phyloP scores from a whole-genome alignment of 2,113 vertebrate species.

The Crotophaga sulcirostris region DNA sequence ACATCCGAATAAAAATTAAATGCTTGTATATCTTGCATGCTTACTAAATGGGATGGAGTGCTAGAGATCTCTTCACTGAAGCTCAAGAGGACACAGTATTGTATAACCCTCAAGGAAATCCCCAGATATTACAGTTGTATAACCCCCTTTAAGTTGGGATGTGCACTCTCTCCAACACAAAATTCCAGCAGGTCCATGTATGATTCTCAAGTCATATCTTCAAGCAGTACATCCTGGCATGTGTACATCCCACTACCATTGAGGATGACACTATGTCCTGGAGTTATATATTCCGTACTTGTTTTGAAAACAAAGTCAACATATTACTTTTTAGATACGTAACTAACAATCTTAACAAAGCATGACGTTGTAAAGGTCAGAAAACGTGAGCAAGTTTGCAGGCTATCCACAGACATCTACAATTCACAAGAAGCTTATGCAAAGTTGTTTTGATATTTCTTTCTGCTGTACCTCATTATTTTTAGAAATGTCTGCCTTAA shows the following conservation, averaged over 20 bases:
- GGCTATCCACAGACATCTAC: background rate
- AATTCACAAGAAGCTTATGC: background rate
- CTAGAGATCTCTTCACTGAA: background rate
- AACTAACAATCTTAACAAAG: background rate
- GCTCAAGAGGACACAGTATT: background rate
- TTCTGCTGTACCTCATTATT: background rate
- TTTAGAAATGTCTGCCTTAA: slow-evolving; percentile 2
- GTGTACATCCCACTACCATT: background rate
- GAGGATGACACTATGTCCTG: background rate
- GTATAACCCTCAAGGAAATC: background rate
- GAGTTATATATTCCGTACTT: background rate
- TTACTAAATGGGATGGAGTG: background rate
- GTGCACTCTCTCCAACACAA: background rate
- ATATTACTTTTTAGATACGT: background rate
- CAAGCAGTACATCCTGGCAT: background rate
- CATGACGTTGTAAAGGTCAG: background rate
- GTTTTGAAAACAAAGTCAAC: background rate
- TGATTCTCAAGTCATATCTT: background rate
- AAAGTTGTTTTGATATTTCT: background rate
- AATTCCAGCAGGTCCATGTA: background rate
- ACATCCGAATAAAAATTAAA: background rate
- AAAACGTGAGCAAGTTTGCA: background rate
- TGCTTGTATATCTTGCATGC: background rate
- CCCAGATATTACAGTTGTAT: background rate
- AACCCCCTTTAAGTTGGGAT: background rate